These are phyloP conservation scores for Vulpes vulpes DNA, from an alignment of 2,113 vertebrate species.

Conservation along the genomic window DNA sequence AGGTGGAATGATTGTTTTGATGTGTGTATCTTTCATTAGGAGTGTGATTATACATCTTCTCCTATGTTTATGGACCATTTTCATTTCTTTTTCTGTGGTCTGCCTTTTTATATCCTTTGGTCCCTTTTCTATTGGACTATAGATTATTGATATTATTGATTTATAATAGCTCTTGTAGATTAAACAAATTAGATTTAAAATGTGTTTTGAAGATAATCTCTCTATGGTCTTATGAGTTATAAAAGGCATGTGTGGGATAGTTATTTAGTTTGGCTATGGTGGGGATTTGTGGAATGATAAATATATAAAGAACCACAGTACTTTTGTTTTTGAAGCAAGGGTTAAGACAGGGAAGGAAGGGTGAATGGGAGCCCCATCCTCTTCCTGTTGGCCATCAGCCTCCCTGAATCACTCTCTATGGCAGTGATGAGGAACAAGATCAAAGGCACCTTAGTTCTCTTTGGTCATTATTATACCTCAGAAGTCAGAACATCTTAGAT, in stretches of 20 bases:
- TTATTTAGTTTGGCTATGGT: neutral
- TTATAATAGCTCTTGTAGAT: neutral
- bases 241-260: neutral
- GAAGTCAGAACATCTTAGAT: neutral
- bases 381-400: neutral
- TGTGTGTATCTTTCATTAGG: neutral
- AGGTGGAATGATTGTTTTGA: neutral
- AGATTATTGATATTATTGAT: neutral
- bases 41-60: neutral
- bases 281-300: neutral
- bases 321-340: constrained; percentile 33
- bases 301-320: neutral
- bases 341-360: neutral
- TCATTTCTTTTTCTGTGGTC: neutral
- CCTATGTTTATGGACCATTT: neutral
- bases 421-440: neutral
- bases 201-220: neutral
- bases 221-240: neutral
- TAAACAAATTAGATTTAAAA: neutral
- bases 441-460: neutral
- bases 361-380: neutral
- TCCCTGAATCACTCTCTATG: neutral
- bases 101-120: neutral
- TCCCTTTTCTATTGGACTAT: neutral
- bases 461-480: neutral